phyloP scores from a whole-genome alignment of 2,888 invertebrate species.

The Onchidella celtica region DNA sequence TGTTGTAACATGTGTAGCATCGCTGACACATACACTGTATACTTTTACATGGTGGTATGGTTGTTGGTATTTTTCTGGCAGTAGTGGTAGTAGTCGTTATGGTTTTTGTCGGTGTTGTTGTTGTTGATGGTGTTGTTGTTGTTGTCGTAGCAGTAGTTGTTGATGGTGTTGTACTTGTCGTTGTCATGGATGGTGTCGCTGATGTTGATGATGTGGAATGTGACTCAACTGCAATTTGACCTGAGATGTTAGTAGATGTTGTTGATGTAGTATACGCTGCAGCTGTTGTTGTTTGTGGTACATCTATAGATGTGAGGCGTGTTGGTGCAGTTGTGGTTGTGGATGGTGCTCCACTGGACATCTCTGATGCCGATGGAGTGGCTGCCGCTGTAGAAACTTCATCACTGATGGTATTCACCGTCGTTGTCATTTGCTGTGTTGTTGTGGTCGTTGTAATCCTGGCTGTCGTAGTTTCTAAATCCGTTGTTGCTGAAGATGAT shows the following conservation, averaged over 20 bases:
- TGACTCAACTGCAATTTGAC: neutral
- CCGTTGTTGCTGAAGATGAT: neutral
- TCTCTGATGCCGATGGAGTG: no score
- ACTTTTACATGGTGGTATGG: neutral
- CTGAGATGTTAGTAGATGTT: neutral
- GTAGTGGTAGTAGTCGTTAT: conserved; percentile 11
- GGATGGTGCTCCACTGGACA: neutral
- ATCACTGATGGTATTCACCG: neutral
- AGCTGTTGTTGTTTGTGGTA: neutral
- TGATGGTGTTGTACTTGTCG: neutral
- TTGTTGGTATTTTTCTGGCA: neutral
- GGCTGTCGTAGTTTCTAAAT: neutral
- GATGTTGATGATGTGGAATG: neutral
- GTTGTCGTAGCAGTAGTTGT: neutral
- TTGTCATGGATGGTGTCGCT: neutral
- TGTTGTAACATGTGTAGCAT: neutral
- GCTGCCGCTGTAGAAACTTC: neutral
- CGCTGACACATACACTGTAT: neutral
- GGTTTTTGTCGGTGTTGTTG: neutral
- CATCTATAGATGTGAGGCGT: neutral
- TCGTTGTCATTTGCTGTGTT: neutral
- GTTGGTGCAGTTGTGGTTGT: neutral
- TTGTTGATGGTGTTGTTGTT: neutral
- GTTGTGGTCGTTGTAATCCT: neutral
- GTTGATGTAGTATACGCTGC: neutral